Base-by-base conservation (phyloP, 2,797 vertebrate genomes). In the Thamnophis elegans region DNA sequence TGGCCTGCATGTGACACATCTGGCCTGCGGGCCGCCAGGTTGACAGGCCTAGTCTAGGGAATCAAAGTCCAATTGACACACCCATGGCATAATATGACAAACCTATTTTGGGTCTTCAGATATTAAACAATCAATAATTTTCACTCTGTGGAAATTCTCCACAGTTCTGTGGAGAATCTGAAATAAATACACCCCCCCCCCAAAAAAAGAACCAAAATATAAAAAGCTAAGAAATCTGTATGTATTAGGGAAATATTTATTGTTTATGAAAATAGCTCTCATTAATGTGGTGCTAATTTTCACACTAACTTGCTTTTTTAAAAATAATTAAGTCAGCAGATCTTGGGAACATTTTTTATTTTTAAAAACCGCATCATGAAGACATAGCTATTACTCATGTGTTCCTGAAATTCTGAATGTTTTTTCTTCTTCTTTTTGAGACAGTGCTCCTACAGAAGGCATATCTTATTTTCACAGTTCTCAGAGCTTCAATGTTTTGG, bases 381-480 rank as follows among this genome's bases (percentile, higher is more conserved):
- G 36, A 25, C 47, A 47, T 28, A 65, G 13, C 7, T 47, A 4
- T 60, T 91, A 28, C 11, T 53, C 65, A 78, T 82, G 42, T 54
- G 16, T 82, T 93, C 14, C 89, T 54, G 26, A 85, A 28, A 22
- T 28, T 82, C n/a, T 47, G 42, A 4, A 82, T 10, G 9, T 42
- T 47, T 82, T 73, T 18, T 13, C 32, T 82, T 42, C 4, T 5
- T 47, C 3, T 82, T 82, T 82, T 82, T 25, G 42, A 60, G 10
- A 82, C 4, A 14, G 26, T 28, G 42, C 5, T 91, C 62, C 65
- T 82, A 68, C 53, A 36, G 55, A 90, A 51, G 56, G 53, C n/a
- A 25, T 60, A 88, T 60, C 55, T 93, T n/a, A 90, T 91, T 91
- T 62, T 22, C 51, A 11, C 85, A 82, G n/a, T 56, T 18, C 89